Conservation (phyloP, 2,797 vertebrate genomes). For the Scomberomorus guttatus region DNA sequence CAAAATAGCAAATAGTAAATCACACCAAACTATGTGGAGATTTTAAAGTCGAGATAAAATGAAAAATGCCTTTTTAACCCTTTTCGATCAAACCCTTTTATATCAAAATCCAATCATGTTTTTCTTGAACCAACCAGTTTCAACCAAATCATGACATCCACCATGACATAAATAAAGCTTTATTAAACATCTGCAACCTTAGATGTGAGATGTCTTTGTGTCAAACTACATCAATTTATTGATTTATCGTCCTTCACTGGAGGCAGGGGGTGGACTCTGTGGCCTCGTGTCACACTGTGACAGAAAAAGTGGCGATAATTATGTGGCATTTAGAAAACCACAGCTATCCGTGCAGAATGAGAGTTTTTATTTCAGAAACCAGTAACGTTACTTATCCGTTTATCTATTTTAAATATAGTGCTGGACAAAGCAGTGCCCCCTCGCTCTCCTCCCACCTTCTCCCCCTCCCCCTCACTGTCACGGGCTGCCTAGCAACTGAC, state of each 20-base stretch:
- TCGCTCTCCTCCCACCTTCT: slow-evolving; percentile 47
- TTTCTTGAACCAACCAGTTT: no score
- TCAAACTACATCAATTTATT: slow-evolving; percentile 10
- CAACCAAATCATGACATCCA: no score
- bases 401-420: slow-evolving; percentile 65
- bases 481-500: slow-evolving; percentile 80
- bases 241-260: slow-evolving; percentile 13
- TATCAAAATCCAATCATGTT: no score
- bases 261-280: neutral
- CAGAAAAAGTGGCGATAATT: neutral
- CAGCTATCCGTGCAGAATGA: neutral
- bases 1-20: no score
- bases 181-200: neutral
- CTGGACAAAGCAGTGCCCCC: slow-evolving; percentile 65
- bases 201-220: neutral
- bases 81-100: no score
- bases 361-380: neutral
- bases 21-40: no score
- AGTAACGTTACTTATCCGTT: slow-evolving; percentile 26
- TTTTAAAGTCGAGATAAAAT: no score
- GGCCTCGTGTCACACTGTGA: slow-evolving; percentile 1
- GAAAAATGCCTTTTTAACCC: no score
- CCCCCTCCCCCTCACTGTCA: slow-evolving; percentile 65
- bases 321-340: neutral
- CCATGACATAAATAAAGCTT: neutral